Evolutionary conservation across 2,113 vertebrate genomes (phyloP), one percentile per base, ranked within the genome.

Genomic region (Cercocebus atys): DNA sequence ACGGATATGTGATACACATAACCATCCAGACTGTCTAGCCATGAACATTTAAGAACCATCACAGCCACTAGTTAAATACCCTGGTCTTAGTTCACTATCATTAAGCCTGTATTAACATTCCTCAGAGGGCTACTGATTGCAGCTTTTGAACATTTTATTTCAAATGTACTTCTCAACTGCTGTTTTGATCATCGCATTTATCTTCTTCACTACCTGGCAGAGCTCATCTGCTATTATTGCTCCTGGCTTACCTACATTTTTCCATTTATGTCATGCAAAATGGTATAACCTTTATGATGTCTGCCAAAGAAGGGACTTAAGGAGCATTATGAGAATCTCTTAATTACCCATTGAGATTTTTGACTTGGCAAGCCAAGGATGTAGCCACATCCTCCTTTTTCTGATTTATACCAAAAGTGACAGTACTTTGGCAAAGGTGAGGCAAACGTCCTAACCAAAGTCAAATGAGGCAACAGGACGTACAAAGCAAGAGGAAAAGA

Each of bases 291-390:
- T 80, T 2, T 38, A 57, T 61, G 90, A 79, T 64, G 20, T 38
- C 93, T 94, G 61, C 89, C 95, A 92, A 93, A 83, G 68, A 93
- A 81, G 27, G 43, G 75, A 95, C 40, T 94, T 96, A 94, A 91
- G 55, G 40, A 94, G 35, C 35, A 90, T 95, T 94, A 79, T 86
- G 75, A 95, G 61, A 97, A 89, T 82, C 66, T 4, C 13, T 25
- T 84, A 97, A 95, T 70, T 92, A 64, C 43, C 23, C 64, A n/a
- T 14, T 27, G 61, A 91, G 40, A 95, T 83, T 91, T 91, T 64
- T 83, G 14, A 93, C n/a, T 93, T 96, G 92, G 68, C 90, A 89
- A 40, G 38, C 87, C 80, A 92, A 75, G 40, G 66, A 90, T 68
- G 1, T 4, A 75, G 52, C 14, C 18, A 96, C 66, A 90, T 86